Percentiles rank a stretch among this genome's conserved stretches.
phyloP scores from a whole-genome alignment of 2,888 invertebrate species.

The Hecatera dysodea region DNA sequence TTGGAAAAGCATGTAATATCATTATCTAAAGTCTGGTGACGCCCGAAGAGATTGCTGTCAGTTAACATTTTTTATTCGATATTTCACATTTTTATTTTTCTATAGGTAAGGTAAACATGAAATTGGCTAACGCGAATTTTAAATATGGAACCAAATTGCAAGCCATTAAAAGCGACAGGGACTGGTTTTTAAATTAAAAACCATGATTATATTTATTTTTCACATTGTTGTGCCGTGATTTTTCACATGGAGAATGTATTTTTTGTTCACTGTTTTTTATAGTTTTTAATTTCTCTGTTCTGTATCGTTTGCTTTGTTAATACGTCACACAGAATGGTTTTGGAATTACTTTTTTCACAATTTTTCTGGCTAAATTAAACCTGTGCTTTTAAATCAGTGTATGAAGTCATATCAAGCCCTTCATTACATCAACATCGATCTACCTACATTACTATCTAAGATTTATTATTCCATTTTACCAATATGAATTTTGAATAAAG shows the following conservation, averaged over 20 bases:
- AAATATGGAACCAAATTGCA: conserved; percentile 23
- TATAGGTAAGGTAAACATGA: neutral
- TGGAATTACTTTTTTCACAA: neutral
- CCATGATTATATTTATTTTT: conserved; percentile 20
- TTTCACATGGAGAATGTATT: conserved; percentile 17
- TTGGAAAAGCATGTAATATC: conserved; percentile 30
- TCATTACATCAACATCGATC: no score
- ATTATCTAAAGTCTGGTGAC: conserved; percentile 30
- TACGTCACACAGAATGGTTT: conserved; percentile 4
- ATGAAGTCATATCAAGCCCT: no score
- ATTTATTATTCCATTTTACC: no score
- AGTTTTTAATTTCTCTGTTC: conserved; percentile 30
- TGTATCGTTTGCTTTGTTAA: conserved; percentile 20
- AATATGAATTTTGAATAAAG: no score
- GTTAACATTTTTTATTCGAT: conserved; percentile 32
- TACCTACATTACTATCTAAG: no score
- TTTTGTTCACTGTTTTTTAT: conserved; percentile 27
- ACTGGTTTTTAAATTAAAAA: conserved; percentile 31
- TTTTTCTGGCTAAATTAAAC: neutral
- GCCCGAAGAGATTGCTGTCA: conserved; percentile 26
- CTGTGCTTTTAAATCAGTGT: neutral
- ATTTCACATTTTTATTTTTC: no score
- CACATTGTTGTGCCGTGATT: conserved; percentile 13
- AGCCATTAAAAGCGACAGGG: neutral
- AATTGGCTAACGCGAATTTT: conserved; percentile 11